Base-by-base conservation (phyloP, 1,140 invertebrate species). In the Drosophila santomea region DNA sequence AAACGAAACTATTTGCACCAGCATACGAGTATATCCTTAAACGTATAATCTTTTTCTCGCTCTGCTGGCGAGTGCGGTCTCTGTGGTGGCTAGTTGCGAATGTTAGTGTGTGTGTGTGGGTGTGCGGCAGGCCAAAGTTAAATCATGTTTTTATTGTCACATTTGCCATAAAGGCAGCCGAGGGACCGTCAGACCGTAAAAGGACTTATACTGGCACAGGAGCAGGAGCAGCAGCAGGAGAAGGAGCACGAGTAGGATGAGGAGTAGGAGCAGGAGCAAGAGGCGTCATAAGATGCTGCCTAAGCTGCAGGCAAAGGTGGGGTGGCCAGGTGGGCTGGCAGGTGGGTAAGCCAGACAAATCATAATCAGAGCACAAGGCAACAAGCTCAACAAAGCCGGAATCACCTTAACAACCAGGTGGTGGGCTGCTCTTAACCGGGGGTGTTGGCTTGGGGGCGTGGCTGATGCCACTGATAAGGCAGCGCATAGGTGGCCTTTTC, bases 121-220 rank as follows among this genome's bases (percentile, higher is more conserved):
- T 66, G 66, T 88, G 68, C 69, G 76, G 58, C 56, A 80, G 82
- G 84, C 79, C 61, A 83, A 89, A 88, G 83, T 89, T 88, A 88
- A 89, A 88, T 80, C 84, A 83, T 88, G 83, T 88, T 88, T 88
- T 88, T 88, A 88, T 88, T 88, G 83, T 88, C 83, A 77, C 80
- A 83, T 88, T 89, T 88, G 83, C 83, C 80, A 83, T 83, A 88
- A 88, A 89, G 84, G 67, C 76, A 83, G 72, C 63, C 63, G 28
- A 48, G 79, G 50, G 84, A 76, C 39, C 63, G 61, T 48, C 62
- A 68, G 52, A 48, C 45, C 67, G 43, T 57, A 58, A 50, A 51
- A 68, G 62, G 68, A 72, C 58, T 72, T 72, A 41, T 39, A 50
- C 41, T 14, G 51, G 20, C 64, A 25, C 44, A 32, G 39, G 38